These are phyloP conservation scores for Cavia aperea DNA, from an alignment of 2,113 vertebrate species.

Conservation along the genomic window DNA sequence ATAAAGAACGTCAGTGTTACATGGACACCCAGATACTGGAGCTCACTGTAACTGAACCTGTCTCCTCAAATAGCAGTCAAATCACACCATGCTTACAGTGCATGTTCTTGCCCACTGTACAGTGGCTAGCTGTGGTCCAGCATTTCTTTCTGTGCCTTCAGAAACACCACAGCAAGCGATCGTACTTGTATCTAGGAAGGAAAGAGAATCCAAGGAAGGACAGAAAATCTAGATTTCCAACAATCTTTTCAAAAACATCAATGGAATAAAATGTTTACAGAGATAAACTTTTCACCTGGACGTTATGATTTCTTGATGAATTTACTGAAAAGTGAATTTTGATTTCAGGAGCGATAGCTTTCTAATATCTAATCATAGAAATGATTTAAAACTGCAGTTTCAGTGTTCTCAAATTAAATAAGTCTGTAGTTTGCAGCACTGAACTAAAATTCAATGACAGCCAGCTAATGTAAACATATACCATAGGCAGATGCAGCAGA, in stretches of 20 bases:
- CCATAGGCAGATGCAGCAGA: neutral
- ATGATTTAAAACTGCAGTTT: neutral
- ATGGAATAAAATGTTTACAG: neutral
- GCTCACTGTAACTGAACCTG: neutral
- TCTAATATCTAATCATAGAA: neutral
- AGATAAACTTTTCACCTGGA: neutral
- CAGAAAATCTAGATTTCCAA: neutral
- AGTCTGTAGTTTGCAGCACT: neutral
- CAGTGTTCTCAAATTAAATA: neutral
- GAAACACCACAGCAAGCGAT: neutral
- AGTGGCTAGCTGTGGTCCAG: accelerated
- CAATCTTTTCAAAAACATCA: neutral
- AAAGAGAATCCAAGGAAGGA: neutral
- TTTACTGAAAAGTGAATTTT: neutral
- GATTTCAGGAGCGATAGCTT: neutral
- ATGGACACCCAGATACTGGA: neutral
- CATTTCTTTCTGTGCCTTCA: neutral
- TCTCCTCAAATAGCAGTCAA: neutral
- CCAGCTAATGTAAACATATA: neutral
- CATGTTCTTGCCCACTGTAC: neutral
- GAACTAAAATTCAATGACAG: neutral
- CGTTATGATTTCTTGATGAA: neutral
- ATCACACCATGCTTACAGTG: neutral
- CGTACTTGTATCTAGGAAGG: neutral
- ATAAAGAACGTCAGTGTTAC: neutral